Evolutionary conservation across 2,888 invertebrate genomes (phyloP).

Genomic region (Venusia cambrica): DNA sequence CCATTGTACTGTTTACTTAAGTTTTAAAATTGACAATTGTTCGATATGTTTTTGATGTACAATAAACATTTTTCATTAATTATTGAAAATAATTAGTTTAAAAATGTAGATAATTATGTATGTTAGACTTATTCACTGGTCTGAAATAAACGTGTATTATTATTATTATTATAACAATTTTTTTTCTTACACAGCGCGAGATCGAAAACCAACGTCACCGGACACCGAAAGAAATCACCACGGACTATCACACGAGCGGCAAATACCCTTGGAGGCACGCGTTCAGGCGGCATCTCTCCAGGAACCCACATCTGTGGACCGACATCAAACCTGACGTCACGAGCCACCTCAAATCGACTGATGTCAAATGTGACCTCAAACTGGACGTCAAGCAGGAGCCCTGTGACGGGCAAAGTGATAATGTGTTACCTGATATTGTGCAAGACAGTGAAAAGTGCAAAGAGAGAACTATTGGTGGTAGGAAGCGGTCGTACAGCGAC

Average conservation of each 20-base stretch:
- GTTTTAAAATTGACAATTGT: too few relatives aligned
- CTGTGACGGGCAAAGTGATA: constrained; percentile 18
- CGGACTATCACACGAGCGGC: constrained; percentile 67
- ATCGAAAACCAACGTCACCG: constrained; percentile 63
- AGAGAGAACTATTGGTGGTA: constrained; percentile 34
- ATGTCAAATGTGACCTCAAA: constrained; percentile 19
- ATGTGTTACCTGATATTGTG: constrained; percentile 31
- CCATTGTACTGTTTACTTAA: too few relatives aligned
- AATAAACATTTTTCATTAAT: too few relatives aligned
- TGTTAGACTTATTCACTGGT: too few relatives aligned
- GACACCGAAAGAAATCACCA: constrained; percentile 59
- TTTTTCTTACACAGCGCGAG: constrained; percentile 48
- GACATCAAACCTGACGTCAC: constrained; percentile 19
- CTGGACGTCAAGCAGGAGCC: constrained; percentile 24
- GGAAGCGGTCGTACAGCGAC: constrained; percentile 59
- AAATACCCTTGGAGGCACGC: constrained; percentile 67
- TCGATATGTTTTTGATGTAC: too few relatives aligned
- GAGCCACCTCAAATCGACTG: constrained; percentile 23
- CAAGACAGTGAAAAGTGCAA: constrained; percentile 37
- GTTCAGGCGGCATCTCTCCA: constrained; percentile 58
- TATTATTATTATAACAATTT: too few relatives aligned
- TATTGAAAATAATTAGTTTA: too few relatives aligned
- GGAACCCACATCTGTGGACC: constrained; percentile 57
- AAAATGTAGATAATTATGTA: too few relatives aligned
- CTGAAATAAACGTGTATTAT: too few relatives aligned